Base-by-base conservation (phyloP, 2,888 invertebrate species). In the Lepidonotus clava region DNA sequence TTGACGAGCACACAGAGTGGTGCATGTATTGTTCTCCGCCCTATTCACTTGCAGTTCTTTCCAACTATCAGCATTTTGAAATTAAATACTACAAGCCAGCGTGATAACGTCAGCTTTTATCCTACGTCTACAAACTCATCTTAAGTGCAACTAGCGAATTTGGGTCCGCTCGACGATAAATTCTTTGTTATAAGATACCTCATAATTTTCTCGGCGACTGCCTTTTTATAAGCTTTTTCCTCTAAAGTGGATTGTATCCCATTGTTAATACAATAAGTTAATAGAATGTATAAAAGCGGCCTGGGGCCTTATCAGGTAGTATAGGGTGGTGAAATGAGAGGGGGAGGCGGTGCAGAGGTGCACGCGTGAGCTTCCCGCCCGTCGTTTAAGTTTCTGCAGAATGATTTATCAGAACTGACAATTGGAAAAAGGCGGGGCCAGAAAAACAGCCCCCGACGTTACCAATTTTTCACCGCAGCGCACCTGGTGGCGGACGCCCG, bases 391-490 rank as follows among this genome's bases (percentile, higher is more conserved):
- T n/a, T n/a, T n/a, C 32, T 24, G 71, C 11, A 14, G 71, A 71
- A 46, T 46, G 71, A 71, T 71, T 71, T 71, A 71, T 71, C 71
- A 71, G 71, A 1, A 71, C 71, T 71, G 71, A 71, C 71, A 71
- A 71, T 36, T 0, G 66, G 56, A 56, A 24, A 56, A 56, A n/a
- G 71, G 71, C 11, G n/a, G 71, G n/a, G 38, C 14, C 38, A 34
- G 21, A 71, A 71, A 71, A 71, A 18, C 36, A 71, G 21, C 71
- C 36, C 71, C 36, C 71, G 71, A 71, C 71, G 71, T 38, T 18
- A 38, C 71, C 38, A 38, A 71, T 71, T 71, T 71, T 71, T 71
- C 71, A 71, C 71, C 71, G 38, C 1, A 24, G 36, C 71, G 71
- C 71, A 71, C 71, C 71, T 71, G 71, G 71, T 38, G 11, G 61